Percentiles rank a stretch among this genome's conserved stretches.
Conservation (phyloP, 1,140 invertebrate species). For the Neodiprion lecontei region DNA sequence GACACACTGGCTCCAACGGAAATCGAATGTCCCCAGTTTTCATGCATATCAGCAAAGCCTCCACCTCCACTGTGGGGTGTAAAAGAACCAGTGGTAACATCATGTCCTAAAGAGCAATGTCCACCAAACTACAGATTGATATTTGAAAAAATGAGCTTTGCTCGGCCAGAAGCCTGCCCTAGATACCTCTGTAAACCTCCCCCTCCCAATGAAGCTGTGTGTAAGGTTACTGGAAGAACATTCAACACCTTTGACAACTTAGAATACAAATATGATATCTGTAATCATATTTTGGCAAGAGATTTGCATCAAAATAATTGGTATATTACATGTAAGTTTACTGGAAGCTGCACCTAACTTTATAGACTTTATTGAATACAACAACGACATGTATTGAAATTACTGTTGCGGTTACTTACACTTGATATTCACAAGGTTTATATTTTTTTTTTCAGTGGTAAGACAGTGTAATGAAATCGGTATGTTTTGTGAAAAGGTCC, state of each 20-base stretch:
- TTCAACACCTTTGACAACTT: conserved; percentile 81
- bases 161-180: conserved; percentile 45
- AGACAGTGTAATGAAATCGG: conserved; percentile 66
- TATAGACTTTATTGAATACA: conserved; percentile 20
- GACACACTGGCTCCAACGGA: conserved; percentile 22
- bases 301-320: conserved; percentile 70
- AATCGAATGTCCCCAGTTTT: conserved; percentile 63
- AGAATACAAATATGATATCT: conserved; percentile 80
- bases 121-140: conserved; percentile 63
- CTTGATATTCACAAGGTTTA: conserved; percentile 17
- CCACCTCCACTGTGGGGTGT: conserved; percentile 42
- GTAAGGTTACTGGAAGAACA: conserved; percentile 76
- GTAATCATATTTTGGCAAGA: conserved; percentile 77
- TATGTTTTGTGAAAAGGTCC: conserved; percentile 63
- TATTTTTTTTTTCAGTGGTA: conserved; percentile 63
- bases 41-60: conserved; percentile 59
- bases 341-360: conserved; percentile 19
- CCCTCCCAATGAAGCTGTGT: conserved; percentile 67
- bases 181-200: conserved; percentile 70
- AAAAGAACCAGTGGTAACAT: conserved; percentile 38
- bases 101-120: conserved; percentile 66
- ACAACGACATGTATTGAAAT: conserved; percentile 34
- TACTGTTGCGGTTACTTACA: conserved; percentile 9
- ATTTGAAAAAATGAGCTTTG: conserved; percentile 43
- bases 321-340: conserved; percentile 69